Conservation (phyloP, 2,888 invertebrate genomes). For the Lysandra coridon region DNA sequence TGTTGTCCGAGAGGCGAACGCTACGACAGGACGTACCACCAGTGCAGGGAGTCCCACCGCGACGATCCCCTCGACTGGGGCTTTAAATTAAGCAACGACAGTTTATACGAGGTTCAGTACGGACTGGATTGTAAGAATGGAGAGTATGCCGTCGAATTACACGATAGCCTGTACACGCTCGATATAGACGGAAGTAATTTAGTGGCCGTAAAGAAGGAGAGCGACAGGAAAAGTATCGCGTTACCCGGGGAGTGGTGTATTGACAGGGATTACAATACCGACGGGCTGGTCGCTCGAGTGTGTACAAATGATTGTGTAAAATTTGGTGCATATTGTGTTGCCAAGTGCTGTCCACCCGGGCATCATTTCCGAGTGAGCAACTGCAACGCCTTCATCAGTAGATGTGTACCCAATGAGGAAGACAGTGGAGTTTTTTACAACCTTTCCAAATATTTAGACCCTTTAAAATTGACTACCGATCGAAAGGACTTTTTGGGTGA, state of each 20-base stretch:
- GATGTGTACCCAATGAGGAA: conserved; percentile 55
- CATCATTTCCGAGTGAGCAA: conserved; percentile 63
- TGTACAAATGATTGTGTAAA: conserved; percentile 58
- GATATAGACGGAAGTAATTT: conserved; percentile 55
- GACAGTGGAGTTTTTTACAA: conserved; percentile 56
- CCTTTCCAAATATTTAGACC: conserved; percentile 58
- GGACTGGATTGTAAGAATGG: conserved; percentile 59
- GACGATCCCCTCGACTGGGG: conserved; percentile 53
- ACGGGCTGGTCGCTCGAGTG: conserved; percentile 57
- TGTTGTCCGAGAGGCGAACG: conserved; percentile 65
- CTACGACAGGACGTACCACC: conserved; percentile 60
- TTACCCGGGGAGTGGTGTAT: conserved; percentile 68
- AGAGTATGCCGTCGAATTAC: conserved; percentile 62
- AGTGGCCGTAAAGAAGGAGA: conserved; percentile 47
- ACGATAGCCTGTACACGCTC: conserved; percentile 53
- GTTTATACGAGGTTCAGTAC: conserved; percentile 59
- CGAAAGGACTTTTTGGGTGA: conserved; percentile 55
- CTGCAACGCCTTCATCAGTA: conserved; percentile 56
- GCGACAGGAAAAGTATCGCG: conserved; percentile 44
- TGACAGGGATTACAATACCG: conserved; percentile 53
- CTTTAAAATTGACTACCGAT: conserved; percentile 45
- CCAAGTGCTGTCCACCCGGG: conserved; percentile 80
- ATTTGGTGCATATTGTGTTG: conserved; percentile 66
- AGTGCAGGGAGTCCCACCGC: conserved; percentile 50
- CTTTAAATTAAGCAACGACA: conserved; percentile 47